A percentile compares a stretch with the other conserved stretches of the same genome.
These are phyloP conservation scores for Sterrhoptilus dennistouni DNA, from an alignment of 2,113 vertebrate genomes.

Conservation along the genomic window DNA sequence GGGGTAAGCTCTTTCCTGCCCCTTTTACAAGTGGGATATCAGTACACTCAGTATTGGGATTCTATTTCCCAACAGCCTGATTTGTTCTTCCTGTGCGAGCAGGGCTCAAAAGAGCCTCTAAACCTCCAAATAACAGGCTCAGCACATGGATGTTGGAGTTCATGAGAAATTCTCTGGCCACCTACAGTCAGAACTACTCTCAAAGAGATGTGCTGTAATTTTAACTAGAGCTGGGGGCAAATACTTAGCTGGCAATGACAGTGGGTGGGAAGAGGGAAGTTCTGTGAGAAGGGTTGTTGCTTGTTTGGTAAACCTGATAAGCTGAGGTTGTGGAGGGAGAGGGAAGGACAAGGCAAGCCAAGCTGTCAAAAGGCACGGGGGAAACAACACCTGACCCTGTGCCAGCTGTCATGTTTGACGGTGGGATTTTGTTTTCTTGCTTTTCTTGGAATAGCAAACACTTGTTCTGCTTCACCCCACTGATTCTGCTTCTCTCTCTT, in stretches of 20 bases:
- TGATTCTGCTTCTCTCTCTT: neutral
- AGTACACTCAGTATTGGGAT: neutral
- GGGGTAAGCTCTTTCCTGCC: neutral
- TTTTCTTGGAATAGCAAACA: neutral
- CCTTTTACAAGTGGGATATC: neutral
- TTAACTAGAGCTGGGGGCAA: neutral
- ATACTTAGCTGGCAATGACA: neutral
- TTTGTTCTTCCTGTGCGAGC: neutral
- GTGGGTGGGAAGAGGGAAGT: neutral
- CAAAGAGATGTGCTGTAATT: neutral
- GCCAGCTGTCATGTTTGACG: neutral
- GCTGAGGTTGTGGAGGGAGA: neutral
- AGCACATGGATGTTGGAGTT: neutral
- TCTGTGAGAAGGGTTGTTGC: neutral
- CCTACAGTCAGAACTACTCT: neutral
- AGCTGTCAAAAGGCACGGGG: neutral
- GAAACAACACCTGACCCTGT: neutral
- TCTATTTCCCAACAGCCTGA: neutral
- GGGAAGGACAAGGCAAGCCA: neutral
- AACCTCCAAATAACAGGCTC: neutral
- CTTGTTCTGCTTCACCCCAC: neutral
- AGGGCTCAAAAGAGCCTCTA: neutral
- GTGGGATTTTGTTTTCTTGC: neutral
- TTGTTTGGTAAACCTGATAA: neutral
- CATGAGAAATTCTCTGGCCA: neutral